Percentiles rank a stretch among this genome's conserved stretches.
These are phyloP conservation scores for Sylvilagus floridanus DNA, from an alignment of 2,797 vertebrate genomes.

Conservation along the genomic window DNA sequence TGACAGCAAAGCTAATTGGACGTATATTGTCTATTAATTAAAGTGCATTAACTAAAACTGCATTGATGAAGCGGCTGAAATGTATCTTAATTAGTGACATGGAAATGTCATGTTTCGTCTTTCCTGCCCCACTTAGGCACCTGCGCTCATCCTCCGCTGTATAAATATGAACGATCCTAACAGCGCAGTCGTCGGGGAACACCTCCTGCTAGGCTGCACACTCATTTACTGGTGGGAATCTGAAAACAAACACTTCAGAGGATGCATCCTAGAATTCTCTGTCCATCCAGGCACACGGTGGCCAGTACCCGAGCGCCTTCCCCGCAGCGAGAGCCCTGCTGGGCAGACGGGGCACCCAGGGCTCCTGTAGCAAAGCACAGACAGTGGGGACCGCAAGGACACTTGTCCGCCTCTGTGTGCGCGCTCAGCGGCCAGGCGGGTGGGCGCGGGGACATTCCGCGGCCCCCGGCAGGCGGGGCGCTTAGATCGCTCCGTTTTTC, in stretches of 20 bases:
- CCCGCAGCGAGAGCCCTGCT: neutral
- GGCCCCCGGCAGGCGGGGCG: neutral
- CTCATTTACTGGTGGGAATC: no score
- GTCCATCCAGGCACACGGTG: rapidly evolving
- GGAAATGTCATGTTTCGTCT: neutral
- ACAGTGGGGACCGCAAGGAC: neutral
- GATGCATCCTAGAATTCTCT: neutral
- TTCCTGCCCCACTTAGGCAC: neutral
- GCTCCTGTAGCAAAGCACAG: slow-evolving; percentile 9
- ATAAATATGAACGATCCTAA: neutral
- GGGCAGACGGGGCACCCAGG: neutral
- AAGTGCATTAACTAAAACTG: neutral
- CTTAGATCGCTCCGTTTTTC: slow-evolving; percentile 65
- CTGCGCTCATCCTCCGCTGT: neutral
- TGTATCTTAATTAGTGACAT: neutral
- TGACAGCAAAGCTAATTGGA: neutral
- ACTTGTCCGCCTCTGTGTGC: neutral
- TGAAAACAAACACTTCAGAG: neutral
- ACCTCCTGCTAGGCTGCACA: neutral
- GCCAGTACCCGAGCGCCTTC: neutral
- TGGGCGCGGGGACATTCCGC: rapidly evolving
- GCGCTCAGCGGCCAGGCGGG: rapidly evolving
- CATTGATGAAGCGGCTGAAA: neutral
- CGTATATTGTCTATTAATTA: neutral
- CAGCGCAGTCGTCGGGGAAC: neutral